Conservation (phyloP, 2,113 vertebrate species). For the Gracilinanus agilis region DNA sequence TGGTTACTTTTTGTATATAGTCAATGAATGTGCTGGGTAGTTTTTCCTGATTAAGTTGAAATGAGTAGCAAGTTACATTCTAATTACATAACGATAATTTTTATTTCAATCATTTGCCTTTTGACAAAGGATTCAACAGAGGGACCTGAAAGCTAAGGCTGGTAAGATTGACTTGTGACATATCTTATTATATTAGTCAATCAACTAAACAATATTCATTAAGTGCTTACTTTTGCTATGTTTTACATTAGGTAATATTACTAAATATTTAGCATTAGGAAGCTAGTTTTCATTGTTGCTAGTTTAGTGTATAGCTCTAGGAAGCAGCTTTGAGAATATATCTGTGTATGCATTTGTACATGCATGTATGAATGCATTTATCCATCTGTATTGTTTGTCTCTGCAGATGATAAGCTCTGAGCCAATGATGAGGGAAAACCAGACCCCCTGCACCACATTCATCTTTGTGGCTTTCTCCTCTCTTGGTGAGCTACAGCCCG, state of each 20-base stretch:
- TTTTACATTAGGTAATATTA: background rate
- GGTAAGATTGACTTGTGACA: background rate
- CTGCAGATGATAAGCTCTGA: constrained; percentile 44
- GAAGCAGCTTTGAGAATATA: background rate
- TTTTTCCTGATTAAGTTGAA: background rate
- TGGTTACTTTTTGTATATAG: background rate
- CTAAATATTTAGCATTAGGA: background rate
- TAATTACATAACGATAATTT: background rate
- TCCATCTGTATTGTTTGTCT: background rate
- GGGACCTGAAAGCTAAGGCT: background rate
- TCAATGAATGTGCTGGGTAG: background rate
- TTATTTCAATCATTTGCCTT: background rate
- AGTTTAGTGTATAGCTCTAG: background rate
- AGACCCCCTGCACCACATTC: constrained; percentile 62
- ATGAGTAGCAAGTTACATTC: background rate
- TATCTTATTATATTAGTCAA: background rate
- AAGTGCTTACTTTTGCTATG: background rate
- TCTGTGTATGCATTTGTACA: too few species aligned
- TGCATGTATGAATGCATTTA: background rate
- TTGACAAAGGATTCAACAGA: background rate
- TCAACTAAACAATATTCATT: background rate
- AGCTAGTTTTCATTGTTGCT: background rate
- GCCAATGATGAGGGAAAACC: constrained; percentile 24
- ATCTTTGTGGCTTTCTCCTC: constrained; percentile 71
- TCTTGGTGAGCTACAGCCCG: constrained; percentile 58